Evolutionary conservation across 2,797 vertebrate species (phyloP).

Genomic region (Phataginus tricuspis): DNA sequence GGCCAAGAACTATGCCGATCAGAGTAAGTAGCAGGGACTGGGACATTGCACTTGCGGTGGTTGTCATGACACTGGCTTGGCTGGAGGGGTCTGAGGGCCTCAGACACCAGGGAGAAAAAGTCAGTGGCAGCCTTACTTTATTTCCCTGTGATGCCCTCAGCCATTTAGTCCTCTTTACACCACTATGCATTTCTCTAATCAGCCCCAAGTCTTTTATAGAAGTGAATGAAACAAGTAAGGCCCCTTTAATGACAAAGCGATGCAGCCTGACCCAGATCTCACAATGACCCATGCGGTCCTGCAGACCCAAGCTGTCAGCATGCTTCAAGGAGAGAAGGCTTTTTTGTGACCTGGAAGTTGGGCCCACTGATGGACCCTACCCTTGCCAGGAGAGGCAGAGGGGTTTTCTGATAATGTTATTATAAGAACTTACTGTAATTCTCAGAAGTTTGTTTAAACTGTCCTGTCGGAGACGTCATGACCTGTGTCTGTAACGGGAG

Average conservation of each 20-base stretch:
- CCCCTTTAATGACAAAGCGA: not conserved
- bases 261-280: not conserved
- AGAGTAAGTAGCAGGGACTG: slow-evolving; percentile 90
- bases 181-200: not conserved
- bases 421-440: not conserved
- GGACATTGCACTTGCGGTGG: rapidly evolving
- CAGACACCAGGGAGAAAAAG: not conserved
- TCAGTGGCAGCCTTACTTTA: not conserved
- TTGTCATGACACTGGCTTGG: not conserved
- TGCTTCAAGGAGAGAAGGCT: rapidly evolving
- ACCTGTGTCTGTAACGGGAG: not conserved
- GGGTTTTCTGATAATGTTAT: not conserved
- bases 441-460: not conserved
- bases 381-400: not conserved
- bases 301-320: not conserved
- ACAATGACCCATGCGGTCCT: not conserved
- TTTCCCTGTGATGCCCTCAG: not conserved
- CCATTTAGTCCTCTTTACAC: not conserved
- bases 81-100: not conserved
- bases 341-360: not conserved
- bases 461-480: not conserved
- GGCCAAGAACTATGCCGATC: slow-evolving; percentile 96
- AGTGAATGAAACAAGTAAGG: not conserved
- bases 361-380: too few species aligned
- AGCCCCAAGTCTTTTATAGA: not conserved